Base-by-base conservation (phyloP, 2,797 vertebrate genomes). In the Coregonus suidteri region DNA sequence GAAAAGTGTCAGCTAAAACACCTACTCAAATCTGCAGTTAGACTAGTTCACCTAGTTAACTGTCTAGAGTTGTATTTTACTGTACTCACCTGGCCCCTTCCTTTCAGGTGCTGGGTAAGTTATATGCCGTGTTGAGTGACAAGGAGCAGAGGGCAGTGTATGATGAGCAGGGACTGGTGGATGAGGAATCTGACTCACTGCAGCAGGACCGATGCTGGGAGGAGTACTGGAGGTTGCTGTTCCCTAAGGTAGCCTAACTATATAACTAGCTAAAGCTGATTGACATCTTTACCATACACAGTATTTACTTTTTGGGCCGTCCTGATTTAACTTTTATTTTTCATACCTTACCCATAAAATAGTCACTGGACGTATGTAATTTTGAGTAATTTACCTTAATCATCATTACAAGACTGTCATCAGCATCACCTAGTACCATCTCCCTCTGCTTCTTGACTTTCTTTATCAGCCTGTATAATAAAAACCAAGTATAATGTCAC, bases 181-280 rank as follows among this genome's bases (percentile, higher is more conserved):
- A 96, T 6, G 96, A 98, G 71, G 96, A 96, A 67, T 85, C 89
- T 0, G 93, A 94, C 16, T 76, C 31, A 66, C 84, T 95, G 80
- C 82, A 75, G 25, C 89, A 94, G 16, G 95, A 96, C 66, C 93
- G 92, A 65, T 92, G 95, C 93, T 97, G 96, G 96, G 90, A 88
- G 18, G 87, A 96, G 0, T 95, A 96, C 78, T 98, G 96, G 97
- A 92, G 95, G 30, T 81, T 95, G 81, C 93, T 96, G 15, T 98
- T 97, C 81, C 95, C 94, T 47, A 95, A 96, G 94, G 97, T 97
- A 87, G 1, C 1, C 41, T 14, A 47, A 47, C 34, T 66, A 66
- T 30, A 20, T 30, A 62, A 62, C 56, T 62, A 16, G 7, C 56
- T 62, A 16, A 62, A 62, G 56, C 56, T 62, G 56, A n/a, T 16